Base-by-base conservation (phyloP, 2,113 vertebrate genomes). In the Pteruthius melanotis region DNA sequence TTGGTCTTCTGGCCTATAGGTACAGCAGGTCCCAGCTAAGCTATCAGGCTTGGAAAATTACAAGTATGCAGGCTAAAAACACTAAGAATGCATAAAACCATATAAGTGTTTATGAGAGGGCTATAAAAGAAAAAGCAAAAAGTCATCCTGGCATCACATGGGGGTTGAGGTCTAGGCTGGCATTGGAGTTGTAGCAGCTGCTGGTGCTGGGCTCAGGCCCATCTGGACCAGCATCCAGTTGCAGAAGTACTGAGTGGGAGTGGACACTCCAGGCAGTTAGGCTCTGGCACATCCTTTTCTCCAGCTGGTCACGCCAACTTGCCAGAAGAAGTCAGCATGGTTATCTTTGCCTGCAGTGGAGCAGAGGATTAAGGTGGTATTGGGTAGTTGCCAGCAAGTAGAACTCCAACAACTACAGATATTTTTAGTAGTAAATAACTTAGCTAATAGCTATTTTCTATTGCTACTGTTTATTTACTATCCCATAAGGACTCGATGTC, bases 151-250 rank as follows among this genome's bases (percentile, higher is more conserved):
- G n/a, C n/a, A n/a, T n/a, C n/a, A n/a, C n/a, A n/a, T 1, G 3
- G 33, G 28, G 3, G 8, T 15, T 1, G 1, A 39, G 37, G 19
- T 52, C 15, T 17, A 52, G 13, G 19, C 28, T 52, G 33, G 22
- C 0, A 0, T 16, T 68, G 39, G 28, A 0, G 0, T 2, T 39
- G 18, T 2, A 18, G 45, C 4, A 21, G 13, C 11, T 30, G 15
- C 31, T 65, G 37, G 18, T 28, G 23, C 45, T 53, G 11, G 33
- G 11, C 28, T 74, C 19, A 40, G 49, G 9, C 22, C 68, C 13
- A 19, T 28, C 22, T 65, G 37, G 8, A 37, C 15, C 15, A 37
- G 6, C 7, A 59, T 81, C 19, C 68, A 66, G 9, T 8, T 10
- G 5, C 3, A 30, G 28, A 52, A 66, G 27, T 28, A 9, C 18